These are phyloP conservation scores for Rhyacophila evoluta DNA, from an alignment of 2,888 invertebrate genomes.

Conservation along the genomic window DNA sequence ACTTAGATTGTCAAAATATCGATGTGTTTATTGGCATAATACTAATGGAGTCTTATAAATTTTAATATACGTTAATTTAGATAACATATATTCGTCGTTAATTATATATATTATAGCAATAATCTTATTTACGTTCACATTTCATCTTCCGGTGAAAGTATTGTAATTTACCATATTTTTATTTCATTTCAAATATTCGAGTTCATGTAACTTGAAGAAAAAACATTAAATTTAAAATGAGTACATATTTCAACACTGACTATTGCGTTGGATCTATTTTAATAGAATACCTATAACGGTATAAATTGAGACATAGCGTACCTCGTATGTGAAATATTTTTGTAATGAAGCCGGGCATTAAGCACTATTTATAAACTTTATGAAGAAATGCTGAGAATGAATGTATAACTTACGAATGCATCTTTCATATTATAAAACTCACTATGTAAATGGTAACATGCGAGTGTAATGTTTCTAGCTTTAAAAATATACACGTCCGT, in stretches of 20 bases:
- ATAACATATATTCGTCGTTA: too few relatives aligned
- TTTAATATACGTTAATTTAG: too few relatives aligned
- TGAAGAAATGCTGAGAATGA: slow-evolving; percentile 2
- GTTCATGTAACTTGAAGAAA: not conserved
- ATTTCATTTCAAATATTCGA: not conserved
- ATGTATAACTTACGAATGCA: not conserved
- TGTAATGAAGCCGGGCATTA: not conserved
- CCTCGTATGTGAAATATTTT: slow-evolving; percentile 1
- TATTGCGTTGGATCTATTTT: slow-evolving; percentile 1
- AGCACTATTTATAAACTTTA: slow-evolving; percentile 3
- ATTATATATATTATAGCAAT: not conserved
- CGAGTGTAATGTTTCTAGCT: not conserved
- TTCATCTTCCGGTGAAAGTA: not conserved
- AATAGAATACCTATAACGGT: not conserved
- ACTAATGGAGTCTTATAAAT: too few relatives aligned
- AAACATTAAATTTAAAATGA: not conserved
- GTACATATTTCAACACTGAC: not conserved
- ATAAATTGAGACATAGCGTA: slow-evolving; percentile 13
- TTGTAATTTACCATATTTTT: not conserved
- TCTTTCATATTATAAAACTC: slow-evolving; percentile 1
- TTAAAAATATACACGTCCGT: not conserved
- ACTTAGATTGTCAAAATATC: too few relatives aligned
- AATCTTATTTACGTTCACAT: not conserved
- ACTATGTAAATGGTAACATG: too few relatives aligned
- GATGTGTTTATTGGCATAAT: too few relatives aligned